A percentile compares a stretch with the other conserved stretches of the same genome.
Evolutionary conservation across 2,888 invertebrate genomes (phyloP).

Genomic region (Phengaris arion): DNA sequence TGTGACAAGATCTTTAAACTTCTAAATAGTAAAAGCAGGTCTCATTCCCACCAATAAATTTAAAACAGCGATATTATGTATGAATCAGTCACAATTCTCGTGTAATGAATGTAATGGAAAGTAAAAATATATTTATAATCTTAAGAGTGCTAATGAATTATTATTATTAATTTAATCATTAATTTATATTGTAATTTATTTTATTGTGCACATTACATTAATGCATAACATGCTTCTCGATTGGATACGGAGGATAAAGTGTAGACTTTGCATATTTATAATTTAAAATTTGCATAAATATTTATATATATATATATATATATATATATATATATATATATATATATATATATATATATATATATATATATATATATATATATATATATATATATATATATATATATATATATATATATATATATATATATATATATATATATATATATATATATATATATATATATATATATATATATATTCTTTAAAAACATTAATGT

Average conservation of each 20-base stretch:
- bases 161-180: slow-evolving; percentile 66
- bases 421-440: too few relatives aligned
- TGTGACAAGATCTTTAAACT: slow-evolving; percentile 33
- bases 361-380: too few relatives aligned
- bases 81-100: slow-evolving; percentile 58
- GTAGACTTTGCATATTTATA: background rate
- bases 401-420: too few relatives aligned
- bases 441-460: too few relatives aligned
- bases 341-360: too few relatives aligned
- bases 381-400: too few relatives aligned
- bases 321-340: too few relatives aligned
- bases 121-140: slow-evolving; percentile 70
- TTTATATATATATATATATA: too few relatives aligned
- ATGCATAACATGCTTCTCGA: slow-evolving; percentile 72
- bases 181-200: slow-evolving; percentile 74
- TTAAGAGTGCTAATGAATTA: slow-evolving; percentile 74
- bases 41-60: slow-evolving; percentile 40
- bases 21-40: slow-evolving; percentile 42
- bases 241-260: slow-evolving; percentile 32
- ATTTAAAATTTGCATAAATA: too few relatives aligned
- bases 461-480: too few relatives aligned
- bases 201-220: slow-evolving; percentile 72
- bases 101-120: slow-evolving; percentile 53
- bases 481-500: background rate
- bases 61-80: slow-evolving; percentile 31